phyloP scores from a whole-genome alignment of 2,113 vertebrate species.

The Hippoglossus stenolepis region DNA sequence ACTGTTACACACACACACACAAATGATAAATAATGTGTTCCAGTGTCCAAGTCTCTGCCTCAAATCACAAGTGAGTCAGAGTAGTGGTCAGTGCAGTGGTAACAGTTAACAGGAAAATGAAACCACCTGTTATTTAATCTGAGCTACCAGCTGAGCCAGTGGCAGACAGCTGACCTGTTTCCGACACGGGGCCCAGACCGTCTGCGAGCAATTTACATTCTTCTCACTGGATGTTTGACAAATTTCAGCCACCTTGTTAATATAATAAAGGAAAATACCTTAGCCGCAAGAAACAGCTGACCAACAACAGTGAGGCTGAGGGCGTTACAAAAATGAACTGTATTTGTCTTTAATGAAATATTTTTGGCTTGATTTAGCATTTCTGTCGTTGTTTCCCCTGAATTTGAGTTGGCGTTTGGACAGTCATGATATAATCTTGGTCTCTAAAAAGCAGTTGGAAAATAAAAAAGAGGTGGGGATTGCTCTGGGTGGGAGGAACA shows the following conservation, averaged over 20 bases:
- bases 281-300: slow-evolving; percentile 25
- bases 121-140: slow-evolving; percentile 74
- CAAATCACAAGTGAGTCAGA: background rate
- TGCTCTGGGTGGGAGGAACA: slow-evolving; percentile 32
- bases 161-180: slow-evolving; percentile 60
- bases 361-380: background rate
- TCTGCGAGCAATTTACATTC: slow-evolving; percentile 76
- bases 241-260: slow-evolving; percentile 51
- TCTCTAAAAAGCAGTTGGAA: slow-evolving; percentile 39
- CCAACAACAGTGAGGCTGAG: background rate
- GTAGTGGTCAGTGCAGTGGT: slow-evolving; percentile 15
- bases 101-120: slow-evolving; percentile 40
- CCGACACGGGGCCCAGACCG: slow-evolving; percentile 10
- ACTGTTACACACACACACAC: slow-evolving; percentile 2
- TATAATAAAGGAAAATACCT: slow-evolving; percentile 49
- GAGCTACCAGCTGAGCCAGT: slow-evolving; percentile 68
- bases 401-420: slow-evolving; percentile 8
- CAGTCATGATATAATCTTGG: slow-evolving; percentile 9
- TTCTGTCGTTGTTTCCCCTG: background rate
- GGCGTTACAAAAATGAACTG: background rate
- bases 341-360: too few relatives aligned
- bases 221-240: slow-evolving; percentile 51
- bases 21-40: background rate
- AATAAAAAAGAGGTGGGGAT: slow-evolving; percentile 19
- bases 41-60: slow-evolving; percentile 28